Base-by-base conservation (phyloP, 2,113 vertebrate genomes). In the Zosterops pallidus region DNA sequence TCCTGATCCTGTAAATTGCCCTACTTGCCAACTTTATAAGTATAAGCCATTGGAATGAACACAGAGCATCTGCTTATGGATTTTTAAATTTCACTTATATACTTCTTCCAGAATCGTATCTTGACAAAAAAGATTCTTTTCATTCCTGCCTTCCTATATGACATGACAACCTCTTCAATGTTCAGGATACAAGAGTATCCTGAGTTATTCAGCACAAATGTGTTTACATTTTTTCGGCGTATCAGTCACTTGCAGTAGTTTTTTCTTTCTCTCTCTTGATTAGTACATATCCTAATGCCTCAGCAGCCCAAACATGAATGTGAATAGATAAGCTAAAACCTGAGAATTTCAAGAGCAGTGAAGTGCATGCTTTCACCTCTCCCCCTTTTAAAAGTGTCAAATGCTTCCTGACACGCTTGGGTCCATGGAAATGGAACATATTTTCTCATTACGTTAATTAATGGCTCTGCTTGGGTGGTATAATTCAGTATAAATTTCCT, bases 391-490 rank as follows among this genome's bases (percentile, higher is more conserved):
- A 95, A 98, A 98, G 89, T 95, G 96, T 97, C 97, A 97, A 85
- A 96, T 94, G 68, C 96, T 98, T 98, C 97, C 97, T 97, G 92
- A 96, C 97, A 95, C 3, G 29, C 96, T 96, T 92, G 96, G 97
- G 95, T 96, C 71, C 93, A 72, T 97, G 95, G 95, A 98, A 97
- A 97, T 97, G 97, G 97, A 98, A 98, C 95, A 97, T 98, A 97
- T 97, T 98, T 97, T 96, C 98, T 98, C 97, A 98, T 98, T 98
- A 98, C 83, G 1, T 97, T 98, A 98, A 98, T 98, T 98, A 98
- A 98, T 97, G 95, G 78, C 83, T 96, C 98, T 97, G 97, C 98
- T 96, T 98, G 97, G 97, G 98, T 98, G 98, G 98, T 83, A 98
- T 95, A 97, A 98, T 97, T 97, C 97, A 97, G 97, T 95, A 95